Conservation (phyloP, 2,888 invertebrate genomes). For the Cyclophora albipunctata region DNA sequence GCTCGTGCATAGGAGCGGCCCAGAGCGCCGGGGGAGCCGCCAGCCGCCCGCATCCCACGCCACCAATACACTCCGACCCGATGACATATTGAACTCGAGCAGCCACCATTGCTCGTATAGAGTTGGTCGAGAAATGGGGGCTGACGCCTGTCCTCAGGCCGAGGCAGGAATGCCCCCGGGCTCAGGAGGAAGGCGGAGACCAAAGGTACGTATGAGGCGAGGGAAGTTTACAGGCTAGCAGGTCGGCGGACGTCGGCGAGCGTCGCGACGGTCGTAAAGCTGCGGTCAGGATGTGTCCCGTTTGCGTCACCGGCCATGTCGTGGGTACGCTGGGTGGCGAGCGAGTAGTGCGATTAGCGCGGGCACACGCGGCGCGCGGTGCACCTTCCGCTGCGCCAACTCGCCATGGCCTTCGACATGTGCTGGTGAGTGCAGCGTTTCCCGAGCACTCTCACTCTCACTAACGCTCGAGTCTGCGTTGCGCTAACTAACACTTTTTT, state of each 20-base stretch:
- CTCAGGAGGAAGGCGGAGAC: constrained; percentile 81
- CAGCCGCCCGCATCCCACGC: constrained; percentile 50
- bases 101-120: constrained; percentile 97
- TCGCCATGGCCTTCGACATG: constrained; percentile 49
- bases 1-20: constrained; percentile 45
- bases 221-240: constrained; percentile 8
- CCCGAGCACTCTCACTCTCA: constrained; percentile 22
- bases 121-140: constrained; percentile 98
- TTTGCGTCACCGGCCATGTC: constrained; percentile 28
- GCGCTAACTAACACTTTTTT: constrained; percentile 32
- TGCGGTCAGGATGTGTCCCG: constrained; percentile 44
- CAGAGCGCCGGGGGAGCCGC: constrained; percentile 58
- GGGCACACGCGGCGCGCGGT: constrained; percentile 27
- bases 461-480: constrained; percentile 31
- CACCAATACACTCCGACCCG: constrained; percentile 46
- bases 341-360: constrained; percentile 17
- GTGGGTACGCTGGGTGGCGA: constrained; percentile 23
- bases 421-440: constrained; percentile 62
- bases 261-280: constrained; percentile 35
- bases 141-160: constrained; percentile 97
- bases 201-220: constrained; percentile 76
- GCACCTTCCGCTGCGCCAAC: constrained; percentile 17
- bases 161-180: constrained; percentile 94
- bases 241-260: constrained; percentile 28
- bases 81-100: constrained; percentile 75